Conservation (phyloP, 2,797 vertebrate genomes). For the Malacoctenus gilli region DNA sequence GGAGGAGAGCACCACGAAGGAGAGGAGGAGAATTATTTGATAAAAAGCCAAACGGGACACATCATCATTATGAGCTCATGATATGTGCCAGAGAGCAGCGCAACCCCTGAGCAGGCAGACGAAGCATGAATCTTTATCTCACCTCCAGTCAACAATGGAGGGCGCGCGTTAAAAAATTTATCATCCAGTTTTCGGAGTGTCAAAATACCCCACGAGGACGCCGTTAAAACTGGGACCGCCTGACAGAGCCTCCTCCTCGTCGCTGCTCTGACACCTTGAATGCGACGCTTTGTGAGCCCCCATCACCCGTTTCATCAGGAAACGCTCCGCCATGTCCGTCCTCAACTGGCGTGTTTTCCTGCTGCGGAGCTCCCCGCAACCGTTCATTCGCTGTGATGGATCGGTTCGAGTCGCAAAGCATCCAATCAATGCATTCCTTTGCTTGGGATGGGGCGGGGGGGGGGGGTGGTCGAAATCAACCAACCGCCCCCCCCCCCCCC, state of each 20-base stretch:
- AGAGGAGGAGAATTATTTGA: conserved; percentile 26
- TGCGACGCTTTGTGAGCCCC: conserved; percentile 42
- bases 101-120: conserved; percentile 6
- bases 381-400: conserved; percentile 56
- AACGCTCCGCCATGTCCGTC: conserved; percentile 18
- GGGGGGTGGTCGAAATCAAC: conserved; percentile 42
- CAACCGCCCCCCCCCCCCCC: conserved; percentile 25
- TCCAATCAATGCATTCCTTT: conserved; percentile 64
- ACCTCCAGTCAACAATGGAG: conserved; percentile 8
- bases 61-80: conserved; percentile 7
- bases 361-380: conserved; percentile 24
- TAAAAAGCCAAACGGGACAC: conserved; percentile 9
- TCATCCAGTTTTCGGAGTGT: conserved; percentile 8
- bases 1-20: background rate
- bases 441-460: conserved; percentile 17
- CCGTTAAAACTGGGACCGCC: conserved; percentile 43
- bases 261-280: conserved; percentile 28
- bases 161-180: conserved; percentile 21
- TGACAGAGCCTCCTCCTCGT: conserved; percentile 49
- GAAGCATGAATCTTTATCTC: conserved; percentile 14
- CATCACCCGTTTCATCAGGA: conserved; percentile 32
- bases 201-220: conserved; percentile 28
- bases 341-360: conserved; percentile 17
- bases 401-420: conserved; percentile 48
- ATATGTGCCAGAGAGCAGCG: background rate